Evolutionary conservation across 2,797 vertebrate genomes (phyloP), one percentile per base, ranked within the genome.

Genomic region (Sebastes kiyomatsui): DNA sequence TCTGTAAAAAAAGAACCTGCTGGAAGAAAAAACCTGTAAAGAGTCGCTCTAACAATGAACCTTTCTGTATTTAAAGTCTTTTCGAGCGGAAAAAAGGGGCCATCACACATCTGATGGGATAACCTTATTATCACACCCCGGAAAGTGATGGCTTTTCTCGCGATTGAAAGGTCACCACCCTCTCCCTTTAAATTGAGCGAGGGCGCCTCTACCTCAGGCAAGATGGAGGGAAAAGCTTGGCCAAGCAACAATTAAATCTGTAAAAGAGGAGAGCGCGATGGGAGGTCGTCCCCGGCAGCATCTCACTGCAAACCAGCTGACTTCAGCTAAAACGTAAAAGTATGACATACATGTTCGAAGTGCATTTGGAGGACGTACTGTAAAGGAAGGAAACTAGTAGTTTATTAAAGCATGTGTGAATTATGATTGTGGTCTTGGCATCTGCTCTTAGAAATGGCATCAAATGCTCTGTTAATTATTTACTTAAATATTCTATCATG

Each of bases 171-270:
- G 88, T 87, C 81, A 81, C 69, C 32, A 14, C 42, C 76, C 78
- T 85, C 69, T 87, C 27, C 54, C 60, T 90, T 87, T 83, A 85
- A 65, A 87, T 42, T 52, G 64, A 87, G 75, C 14, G 7, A 84
- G 61, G 72, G 25, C 33, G 33, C 64, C 69, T 72, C 82, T 65
- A 90, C 88, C 72, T 83, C 69, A 25, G 86, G 77, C 80, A 55
- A 81, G 74, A 82, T 56, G 66, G 77, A 56, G 75, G 80, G 74
- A 82, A 81, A 77, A 77, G 84, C 81, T 85, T 82, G 75, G 59
- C 69, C 71, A 68, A 78, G 86, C 83, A 90, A 90, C 91, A 91
- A 90, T 93, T 87, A 89, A 83, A 84, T 85, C 82, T 70, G 38
- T 62, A 59, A 62, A 75, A 27, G 77, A 79, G 59, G 46, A 54